These are phyloP conservation scores for Marmota flaviventris DNA, from an alignment of 2,113 vertebrate genomes.

Conservation along the genomic window DNA sequence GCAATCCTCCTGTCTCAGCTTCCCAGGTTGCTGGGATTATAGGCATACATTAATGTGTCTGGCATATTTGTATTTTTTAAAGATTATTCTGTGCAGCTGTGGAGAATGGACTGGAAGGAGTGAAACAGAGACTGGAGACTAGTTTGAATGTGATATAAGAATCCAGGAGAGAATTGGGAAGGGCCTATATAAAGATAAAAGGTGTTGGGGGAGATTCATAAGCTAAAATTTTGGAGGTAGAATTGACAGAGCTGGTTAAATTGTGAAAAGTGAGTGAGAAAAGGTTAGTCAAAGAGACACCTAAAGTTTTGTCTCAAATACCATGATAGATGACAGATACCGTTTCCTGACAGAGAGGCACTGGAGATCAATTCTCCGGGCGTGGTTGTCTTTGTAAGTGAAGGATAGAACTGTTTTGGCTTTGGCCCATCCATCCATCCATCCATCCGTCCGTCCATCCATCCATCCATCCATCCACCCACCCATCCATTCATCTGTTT, in stretches of 20 bases:
- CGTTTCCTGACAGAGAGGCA: not conserved
- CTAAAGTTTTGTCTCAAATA: not conserved
- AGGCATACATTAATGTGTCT: too few relatives aligned
- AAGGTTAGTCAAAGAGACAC: not conserved
- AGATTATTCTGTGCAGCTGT: not conserved
- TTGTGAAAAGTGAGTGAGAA: not conserved
- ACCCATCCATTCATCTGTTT: not conserved
- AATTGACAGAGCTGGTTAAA: not conserved
- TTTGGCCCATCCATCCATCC: not conserved
- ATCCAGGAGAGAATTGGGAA: slow-evolving; percentile 10
- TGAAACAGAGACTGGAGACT: not conserved
- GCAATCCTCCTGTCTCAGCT: too few relatives aligned
- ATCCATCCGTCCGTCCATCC: too few relatives aligned
- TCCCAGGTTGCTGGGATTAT: too few relatives aligned
- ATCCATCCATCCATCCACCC: not conserved
- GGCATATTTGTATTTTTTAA: not conserved
- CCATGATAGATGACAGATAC: not conserved
- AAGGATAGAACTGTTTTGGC: not conserved
- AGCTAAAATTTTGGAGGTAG: not conserved
- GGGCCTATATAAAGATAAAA: not conserved
- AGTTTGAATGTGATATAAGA: slow-evolving; percentile 7
- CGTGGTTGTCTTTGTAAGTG: not conserved
- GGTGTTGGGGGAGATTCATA: not conserved
- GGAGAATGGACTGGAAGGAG: not conserved
- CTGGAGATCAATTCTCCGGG: not conserved